Conservation (phyloP, 1,140 invertebrate species). For the Cheumatopsyche charites region DNA sequence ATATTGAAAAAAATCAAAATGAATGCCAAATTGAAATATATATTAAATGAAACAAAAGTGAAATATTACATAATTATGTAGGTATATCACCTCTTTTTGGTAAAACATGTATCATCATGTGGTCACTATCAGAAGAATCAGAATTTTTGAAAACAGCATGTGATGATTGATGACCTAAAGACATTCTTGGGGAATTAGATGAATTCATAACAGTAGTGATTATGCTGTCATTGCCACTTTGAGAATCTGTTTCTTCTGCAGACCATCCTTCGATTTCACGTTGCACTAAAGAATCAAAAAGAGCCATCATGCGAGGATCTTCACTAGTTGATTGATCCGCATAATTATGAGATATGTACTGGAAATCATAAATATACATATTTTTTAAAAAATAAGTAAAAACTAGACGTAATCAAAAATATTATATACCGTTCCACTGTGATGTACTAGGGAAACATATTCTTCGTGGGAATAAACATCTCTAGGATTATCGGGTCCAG, state of each 20-base stretch:
- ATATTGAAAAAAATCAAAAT: neutral
- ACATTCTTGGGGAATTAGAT: no score
- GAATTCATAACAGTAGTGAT: neutral
- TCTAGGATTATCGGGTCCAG: conserved; percentile 71
- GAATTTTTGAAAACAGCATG: conserved; percentile 40
- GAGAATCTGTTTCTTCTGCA: conserved; percentile 62
- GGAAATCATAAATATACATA: neutral
- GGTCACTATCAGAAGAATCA: conserved; percentile 56
- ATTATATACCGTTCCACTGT: conserved; percentile 68
- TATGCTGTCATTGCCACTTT: conserved; percentile 49
- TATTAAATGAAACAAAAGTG: neutral
- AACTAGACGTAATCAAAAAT: neutral
- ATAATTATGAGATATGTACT: conserved; percentile 74
- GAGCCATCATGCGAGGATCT: conserved; percentile 94
- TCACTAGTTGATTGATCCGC: conserved; percentile 84
- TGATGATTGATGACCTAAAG: neutral
- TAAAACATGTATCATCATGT: conserved; percentile 53
- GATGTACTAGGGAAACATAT: conserved; percentile 81
- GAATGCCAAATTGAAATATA: no score
- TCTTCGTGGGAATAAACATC: conserved; percentile 86
- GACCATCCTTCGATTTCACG: conserved; percentile 82
- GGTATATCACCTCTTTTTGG: conserved; percentile 52
- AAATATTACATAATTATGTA: neutral
- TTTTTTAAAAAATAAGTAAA: neutral
- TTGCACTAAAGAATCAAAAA: conserved; percentile 93